Conservation (phyloP, 2,888 invertebrate species). For the Cryptops parisi region DNA sequence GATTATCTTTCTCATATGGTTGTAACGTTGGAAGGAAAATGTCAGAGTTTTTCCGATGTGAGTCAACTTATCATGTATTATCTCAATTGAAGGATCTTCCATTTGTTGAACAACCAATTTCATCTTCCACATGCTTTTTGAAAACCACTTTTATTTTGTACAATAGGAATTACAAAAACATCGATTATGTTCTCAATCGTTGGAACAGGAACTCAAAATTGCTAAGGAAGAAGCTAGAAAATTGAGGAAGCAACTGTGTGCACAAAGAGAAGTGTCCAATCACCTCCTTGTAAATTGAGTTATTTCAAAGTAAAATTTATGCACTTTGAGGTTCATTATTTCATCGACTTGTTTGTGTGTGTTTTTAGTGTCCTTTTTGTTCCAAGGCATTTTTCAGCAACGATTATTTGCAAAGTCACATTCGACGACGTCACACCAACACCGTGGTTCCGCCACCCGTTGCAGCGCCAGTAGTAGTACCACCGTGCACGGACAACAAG, state of each 20-base stretch:
- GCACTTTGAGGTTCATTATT: neutral
- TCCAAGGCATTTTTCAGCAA: neutral
- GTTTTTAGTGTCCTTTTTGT: constrained; percentile 8
- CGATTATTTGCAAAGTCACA: constrained; percentile 3
- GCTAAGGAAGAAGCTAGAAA: constrained; percentile 4
- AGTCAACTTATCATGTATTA: too few species aligned
- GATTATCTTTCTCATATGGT: constrained; percentile 11
- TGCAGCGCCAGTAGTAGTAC: neutral
- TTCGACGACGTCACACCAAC: neutral
- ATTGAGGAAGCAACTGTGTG: neutral
- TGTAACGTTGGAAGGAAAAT: constrained; percentile 9
- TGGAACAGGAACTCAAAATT: neutral
- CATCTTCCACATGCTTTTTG: too few species aligned
- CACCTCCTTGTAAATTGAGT: constrained; percentile 1
- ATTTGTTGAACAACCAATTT: too few species aligned
- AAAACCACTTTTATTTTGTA: too few species aligned
- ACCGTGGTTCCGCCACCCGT: neutral
- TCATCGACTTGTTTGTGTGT: neutral
- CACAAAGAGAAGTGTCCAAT: neutral
- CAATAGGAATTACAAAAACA: too few species aligned
- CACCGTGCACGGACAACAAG: neutral
- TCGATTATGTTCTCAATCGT: too few species aligned
- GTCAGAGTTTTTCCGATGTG: neutral
- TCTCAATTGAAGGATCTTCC: too few species aligned
- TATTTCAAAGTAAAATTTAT: too few species aligned